These are phyloP conservation scores for Drosophila truncata DNA, from an alignment of 1,140 invertebrate genomes.

Conservation along the genomic window DNA sequence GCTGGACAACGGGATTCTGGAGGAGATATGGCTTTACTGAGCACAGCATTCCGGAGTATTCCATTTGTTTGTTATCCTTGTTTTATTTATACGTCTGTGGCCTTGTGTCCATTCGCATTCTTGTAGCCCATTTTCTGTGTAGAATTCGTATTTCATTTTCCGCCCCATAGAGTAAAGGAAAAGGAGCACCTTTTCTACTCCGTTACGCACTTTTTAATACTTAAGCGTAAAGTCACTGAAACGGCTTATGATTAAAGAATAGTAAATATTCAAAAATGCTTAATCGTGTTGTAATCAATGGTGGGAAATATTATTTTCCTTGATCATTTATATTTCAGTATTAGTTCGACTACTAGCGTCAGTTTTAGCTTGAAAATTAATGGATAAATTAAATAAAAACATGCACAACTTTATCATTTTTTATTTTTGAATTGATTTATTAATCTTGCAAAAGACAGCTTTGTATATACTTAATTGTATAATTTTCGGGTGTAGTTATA, in stretches of 20 bases:
- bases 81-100: slow-evolving; percentile 32
- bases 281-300: neutral
- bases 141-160: slow-evolving; percentile 37
- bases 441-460: neutral
- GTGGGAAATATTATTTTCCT: neutral
- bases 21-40: slow-evolving; percentile 90
- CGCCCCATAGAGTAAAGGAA: slow-evolving; percentile 23
- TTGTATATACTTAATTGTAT: neutral
- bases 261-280: slow-evolving; percentile 18
- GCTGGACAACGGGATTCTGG: slow-evolving; percentile 90
- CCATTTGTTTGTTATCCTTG: slow-evolving; percentile 45
- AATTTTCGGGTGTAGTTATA: too few species aligned
- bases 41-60: slow-evolving; percentile 51
- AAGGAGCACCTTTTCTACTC: slow-evolving; percentile 1
- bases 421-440: neutral
- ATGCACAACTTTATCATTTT: neutral
- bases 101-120: slow-evolving; percentile 1
- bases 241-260: slow-evolving; percentile 47
- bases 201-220: slow-evolving; percentile 38
- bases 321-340: neutral
- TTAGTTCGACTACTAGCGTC: too few species aligned
- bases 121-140: slow-evolving; percentile 10
- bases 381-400: neutral
- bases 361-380: neutral
- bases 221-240: slow-evolving; percentile 34